Percentiles rank a stretch among this genome's conserved stretches.
phyloP scores from a whole-genome alignment of 2,888 invertebrate genomes.

The Mythimna albipuncta region DNA sequence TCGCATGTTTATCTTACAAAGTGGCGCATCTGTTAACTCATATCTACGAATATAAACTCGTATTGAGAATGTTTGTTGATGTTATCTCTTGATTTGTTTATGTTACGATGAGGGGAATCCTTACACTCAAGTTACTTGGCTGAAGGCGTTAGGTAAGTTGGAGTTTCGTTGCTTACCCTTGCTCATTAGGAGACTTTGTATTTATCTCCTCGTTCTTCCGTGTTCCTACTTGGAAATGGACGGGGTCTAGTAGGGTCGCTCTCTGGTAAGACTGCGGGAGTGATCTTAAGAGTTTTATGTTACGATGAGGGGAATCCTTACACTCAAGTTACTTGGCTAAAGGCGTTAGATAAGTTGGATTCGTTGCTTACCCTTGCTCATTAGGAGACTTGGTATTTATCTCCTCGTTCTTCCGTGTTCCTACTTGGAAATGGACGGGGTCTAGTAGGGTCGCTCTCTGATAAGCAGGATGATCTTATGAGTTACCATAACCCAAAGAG shows the following conservation, averaged over 20 bases:
- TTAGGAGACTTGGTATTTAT: neutral
- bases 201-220: neutral
- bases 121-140: conserved; percentile 14
- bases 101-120: conserved; percentile 31
- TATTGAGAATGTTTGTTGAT: conserved; percentile 58
- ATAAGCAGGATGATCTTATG: no score
- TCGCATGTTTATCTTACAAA: conserved; percentile 76
- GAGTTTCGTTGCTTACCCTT: conserved; percentile 2
- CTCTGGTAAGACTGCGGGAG: no score
- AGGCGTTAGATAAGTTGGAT: neutral
- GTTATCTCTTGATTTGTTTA: conserved; percentile 54
- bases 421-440: no score
- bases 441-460: no score
- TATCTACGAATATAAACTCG: conserved; percentile 52
- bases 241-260: no score
- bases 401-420: no score
- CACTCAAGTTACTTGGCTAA: conserved; percentile 10
- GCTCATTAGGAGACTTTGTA: neutral
- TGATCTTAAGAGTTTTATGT: no score
- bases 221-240: no score
- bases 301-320: conserved; percentile 32
- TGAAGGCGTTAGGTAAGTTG: neutral
- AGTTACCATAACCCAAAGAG: no score
- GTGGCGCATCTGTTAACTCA: conserved; percentile 75
- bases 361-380: neutral